Evolutionary conservation across 2,797 vertebrate genomes (phyloP).

Genomic region (Trichosurus vulpecula): DNA sequence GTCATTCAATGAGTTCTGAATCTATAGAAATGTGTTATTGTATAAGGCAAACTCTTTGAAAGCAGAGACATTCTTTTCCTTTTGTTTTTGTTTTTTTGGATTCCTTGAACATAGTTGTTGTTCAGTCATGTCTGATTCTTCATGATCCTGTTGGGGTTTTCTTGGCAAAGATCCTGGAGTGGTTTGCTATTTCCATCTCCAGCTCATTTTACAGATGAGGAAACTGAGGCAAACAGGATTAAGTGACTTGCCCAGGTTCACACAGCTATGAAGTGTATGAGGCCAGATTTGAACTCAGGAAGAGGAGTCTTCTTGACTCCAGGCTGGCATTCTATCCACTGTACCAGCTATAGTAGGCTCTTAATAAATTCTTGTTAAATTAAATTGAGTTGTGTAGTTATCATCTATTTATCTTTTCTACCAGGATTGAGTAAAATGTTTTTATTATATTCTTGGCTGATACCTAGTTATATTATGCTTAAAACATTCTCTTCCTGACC

Average conservation of each 20-base stretch:
- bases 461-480: not conserved
- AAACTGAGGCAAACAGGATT: no score
- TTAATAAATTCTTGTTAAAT: not conserved
- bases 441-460: not conserved
- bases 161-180: no score
- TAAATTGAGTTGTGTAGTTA: not conserved
- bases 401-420: not conserved
- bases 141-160: no score
- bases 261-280: no score
- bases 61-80: not conserved
- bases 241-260: no score
- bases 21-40: not conserved
- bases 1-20: not conserved
- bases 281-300: no score
- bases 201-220: no score
- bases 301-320: no score
- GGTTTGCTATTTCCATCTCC: no score
- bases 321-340: no score
- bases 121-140: no score
- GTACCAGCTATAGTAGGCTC: not conserved
- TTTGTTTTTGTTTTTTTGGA: not conserved
- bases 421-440: not conserved
- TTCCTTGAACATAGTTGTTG: not conserved
- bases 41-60: not conserved
- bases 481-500: not conserved